A percentile compares a stretch with the other conserved stretches of the same genome.
Evolutionary conservation across 2,888 invertebrate species (phyloP).

Genomic region (Tipula vernalis): DNA sequence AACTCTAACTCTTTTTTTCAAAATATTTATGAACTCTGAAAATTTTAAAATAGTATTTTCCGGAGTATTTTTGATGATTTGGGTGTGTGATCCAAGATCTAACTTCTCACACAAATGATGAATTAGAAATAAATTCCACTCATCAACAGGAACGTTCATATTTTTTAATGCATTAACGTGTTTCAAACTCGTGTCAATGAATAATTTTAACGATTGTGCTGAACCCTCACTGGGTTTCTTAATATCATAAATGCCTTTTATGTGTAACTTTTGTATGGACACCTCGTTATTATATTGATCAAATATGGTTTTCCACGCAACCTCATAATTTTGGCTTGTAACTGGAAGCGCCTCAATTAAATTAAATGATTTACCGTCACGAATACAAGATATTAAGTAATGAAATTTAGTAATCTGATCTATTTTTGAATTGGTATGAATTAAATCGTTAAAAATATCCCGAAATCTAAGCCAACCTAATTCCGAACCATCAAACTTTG

Average conservation of each 20-base stretch:
- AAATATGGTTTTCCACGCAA: not conserved
- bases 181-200: not conserved
- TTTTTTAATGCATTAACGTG: not conserved
- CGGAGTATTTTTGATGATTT: not conserved
- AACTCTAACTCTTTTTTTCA: too few relatives aligned
- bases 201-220: not conserved
- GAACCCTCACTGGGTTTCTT: not conserved
- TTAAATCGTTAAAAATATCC: too few relatives aligned
- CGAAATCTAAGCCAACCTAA: too few relatives aligned
- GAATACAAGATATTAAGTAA: not conserved
- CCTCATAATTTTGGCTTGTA: not conserved
- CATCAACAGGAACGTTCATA: not conserved
- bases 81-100: not conserved
- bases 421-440: too few relatives aligned
- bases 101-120: not conserved
- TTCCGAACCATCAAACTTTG: not conserved
- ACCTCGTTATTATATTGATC: not conserved
- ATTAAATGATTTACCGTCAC: not conserved
- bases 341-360: not conserved
- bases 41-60: not conserved
- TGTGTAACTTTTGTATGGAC: not conserved
- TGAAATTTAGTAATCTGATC: too few relatives aligned
- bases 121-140: not conserved
- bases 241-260: not conserved
- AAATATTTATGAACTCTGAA: not conserved